Evolutionary conservation across 2,113 vertebrate species (phyloP).

Genomic region (Orientallactaga bullata): DNA sequence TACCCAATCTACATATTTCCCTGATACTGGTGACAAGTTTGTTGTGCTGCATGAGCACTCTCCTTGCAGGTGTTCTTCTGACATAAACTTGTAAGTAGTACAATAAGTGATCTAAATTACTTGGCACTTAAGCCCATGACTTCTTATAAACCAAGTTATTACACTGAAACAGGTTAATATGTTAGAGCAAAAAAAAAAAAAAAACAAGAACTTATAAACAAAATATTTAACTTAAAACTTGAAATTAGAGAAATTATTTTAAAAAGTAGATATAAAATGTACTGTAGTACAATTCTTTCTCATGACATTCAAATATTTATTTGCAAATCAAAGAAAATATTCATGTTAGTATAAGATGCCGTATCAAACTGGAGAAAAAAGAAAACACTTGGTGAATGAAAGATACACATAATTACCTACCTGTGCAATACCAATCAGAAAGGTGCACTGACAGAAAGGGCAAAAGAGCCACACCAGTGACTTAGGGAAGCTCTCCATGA

Average conservation of each 20-base stretch:
- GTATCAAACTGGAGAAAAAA: neutral
- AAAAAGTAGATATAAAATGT: constrained; percentile 6
- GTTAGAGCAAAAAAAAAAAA: neutral
- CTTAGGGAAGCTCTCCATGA: constrained; percentile 95
- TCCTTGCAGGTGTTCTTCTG: neutral
- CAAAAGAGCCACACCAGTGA: constrained; percentile 95
- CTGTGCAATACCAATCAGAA: constrained; percentile 96
- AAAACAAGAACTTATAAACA: neutral
- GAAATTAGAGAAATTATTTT: constrained; percentile 3
- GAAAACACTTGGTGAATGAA: neutral
- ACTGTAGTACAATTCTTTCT: neutral
- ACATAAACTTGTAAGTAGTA: constrained; percentile 6
- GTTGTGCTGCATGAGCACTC: neutral
- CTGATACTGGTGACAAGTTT: neutral
- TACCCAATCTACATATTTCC: neutral
- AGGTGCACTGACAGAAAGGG: constrained; percentile 96
- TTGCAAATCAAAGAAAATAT: neutral
- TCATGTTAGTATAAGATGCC: neutral
- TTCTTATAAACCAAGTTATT: neutral
- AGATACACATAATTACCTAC: constrained; percentile 80
- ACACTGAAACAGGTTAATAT: neutral
- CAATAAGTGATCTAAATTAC: neutral
- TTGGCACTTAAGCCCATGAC: neutral
- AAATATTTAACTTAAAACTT: constrained; percentile 42
- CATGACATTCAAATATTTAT: neutral